Base-by-base conservation (phyloP, 23 tunicate species). In the Halocynthia roretzi region DNA sequence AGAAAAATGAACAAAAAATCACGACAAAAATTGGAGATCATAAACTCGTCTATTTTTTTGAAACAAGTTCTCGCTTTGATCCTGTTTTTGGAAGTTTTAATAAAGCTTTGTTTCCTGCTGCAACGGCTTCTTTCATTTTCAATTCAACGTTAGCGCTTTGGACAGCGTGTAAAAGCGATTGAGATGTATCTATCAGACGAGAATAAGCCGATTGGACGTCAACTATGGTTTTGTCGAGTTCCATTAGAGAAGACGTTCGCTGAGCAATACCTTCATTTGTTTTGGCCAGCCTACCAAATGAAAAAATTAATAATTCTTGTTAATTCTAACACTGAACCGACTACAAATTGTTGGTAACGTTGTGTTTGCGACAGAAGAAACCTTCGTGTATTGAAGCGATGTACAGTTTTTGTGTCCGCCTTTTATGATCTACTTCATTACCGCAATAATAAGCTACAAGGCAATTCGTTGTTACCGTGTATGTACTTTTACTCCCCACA, bases 171-270 rank as follows among this genome's bases (percentile, higher is more conserved):
- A 93, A 60, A 68, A 93, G 85, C 22, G 81, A 68, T 73, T 93
- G 98, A 0, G 92, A 86, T 14, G 84, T 93, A 51, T 93, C 93
- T 80, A 93, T 86, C 7, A 93, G 85, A 22, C 87, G 75, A 10
- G 93, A 23, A 67, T 93, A 86, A 10, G 98, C 98, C 6, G 85
- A 71, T 65, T 93, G 91, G 19, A 85, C 77, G 73, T 93, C 98
- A 21, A 77, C 80, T 40, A 93, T 93, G 7, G 91, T 90, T 72
- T 58, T 71, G 72, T 93, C 98, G 52, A 89, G 84, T 71, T 89
- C 96, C 6, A 56, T 84, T 56, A 81, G 84, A 7, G 96, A 89
- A 20, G 96, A 55, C 88, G 84, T 89, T 70, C 87, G 80, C 54
- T 84, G 84, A 19, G 96, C 96, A 14, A 89, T 84, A 14, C 48